These are phyloP conservation scores for Tautogolabrus adspersus DNA, from an alignment of 2,113 vertebrate genomes.

Conservation along the genomic window DNA sequence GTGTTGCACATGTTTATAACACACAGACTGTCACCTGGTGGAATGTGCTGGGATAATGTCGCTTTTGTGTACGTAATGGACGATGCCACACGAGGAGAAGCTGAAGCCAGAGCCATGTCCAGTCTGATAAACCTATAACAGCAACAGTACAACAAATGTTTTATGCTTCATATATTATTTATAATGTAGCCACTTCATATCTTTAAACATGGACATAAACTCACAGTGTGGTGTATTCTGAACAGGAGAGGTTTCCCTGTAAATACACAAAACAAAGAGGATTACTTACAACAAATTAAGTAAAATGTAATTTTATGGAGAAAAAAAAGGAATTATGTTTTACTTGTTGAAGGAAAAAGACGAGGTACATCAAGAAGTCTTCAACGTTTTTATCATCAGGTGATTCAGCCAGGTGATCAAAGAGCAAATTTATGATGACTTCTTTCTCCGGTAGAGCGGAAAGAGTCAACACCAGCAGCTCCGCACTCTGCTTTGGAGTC, in stretches of 20 bases:
- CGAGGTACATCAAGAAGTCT: constrained; percentile 54
- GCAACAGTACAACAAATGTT: not conserved
- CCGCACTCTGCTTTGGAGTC: constrained; percentile 60
- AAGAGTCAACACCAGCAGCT: constrained; percentile 62
- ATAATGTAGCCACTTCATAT: not conserved
- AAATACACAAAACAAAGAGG: constrained; percentile 26
- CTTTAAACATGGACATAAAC: constrained; percentile 18
- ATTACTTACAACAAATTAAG: not conserved
- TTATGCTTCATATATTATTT: not conserved
- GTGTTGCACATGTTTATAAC: too few species aligned
- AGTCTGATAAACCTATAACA: constrained; percentile 65
- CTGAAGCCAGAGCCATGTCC: constrained; percentile 45
- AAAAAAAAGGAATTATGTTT: not conserved
- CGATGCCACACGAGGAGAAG: constrained; percentile 23
- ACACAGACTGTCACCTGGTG: constrained; percentile 55
- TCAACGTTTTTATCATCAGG: constrained; percentile 25
- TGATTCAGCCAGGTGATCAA: constrained; percentile 60
- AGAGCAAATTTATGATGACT: constrained; percentile 62
- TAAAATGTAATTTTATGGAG: not conserved
- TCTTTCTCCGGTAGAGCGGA: constrained; percentile 38
- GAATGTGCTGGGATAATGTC: constrained; percentile 39
- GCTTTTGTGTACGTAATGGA: constrained; percentile 45
- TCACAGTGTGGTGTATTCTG: constrained; percentile 72
- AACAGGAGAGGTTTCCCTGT: constrained; percentile 68
- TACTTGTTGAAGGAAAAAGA: constrained; percentile 45